A percentile compares a stretch with the other conserved stretches of the same genome.
Evolutionary conservation across 2,797 vertebrate genomes (phyloP).

Genomic region (Lagorchestes hirsutus): DNA sequence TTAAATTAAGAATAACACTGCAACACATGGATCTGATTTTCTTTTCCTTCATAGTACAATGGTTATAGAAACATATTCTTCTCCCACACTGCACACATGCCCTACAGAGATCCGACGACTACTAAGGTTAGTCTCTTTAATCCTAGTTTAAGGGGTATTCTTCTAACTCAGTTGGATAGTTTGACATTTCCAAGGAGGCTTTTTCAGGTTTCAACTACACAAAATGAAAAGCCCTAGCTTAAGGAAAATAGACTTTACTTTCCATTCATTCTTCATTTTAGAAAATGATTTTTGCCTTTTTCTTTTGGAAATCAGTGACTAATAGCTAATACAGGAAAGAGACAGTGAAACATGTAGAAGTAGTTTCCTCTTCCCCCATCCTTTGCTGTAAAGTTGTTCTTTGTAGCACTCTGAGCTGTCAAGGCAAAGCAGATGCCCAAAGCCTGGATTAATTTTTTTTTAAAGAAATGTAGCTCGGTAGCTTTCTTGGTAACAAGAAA

Average conservation of each 20-base stretch:
- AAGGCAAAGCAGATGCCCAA: background rate
- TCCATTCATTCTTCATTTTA: background rate
- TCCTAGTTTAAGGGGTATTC: slow-evolving; percentile 20
- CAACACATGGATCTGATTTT: background rate
- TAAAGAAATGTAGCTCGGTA: too few species aligned
- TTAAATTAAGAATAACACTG: background rate
- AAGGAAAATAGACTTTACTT: slow-evolving; percentile 45
- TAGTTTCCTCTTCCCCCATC: background rate
- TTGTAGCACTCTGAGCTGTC: background rate
- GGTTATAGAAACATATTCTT: background rate
- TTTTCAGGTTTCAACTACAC: slow-evolving; percentile 33
- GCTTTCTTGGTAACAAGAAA: too few species aligned
- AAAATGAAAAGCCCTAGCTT: slow-evolving; percentile 27
- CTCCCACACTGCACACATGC: background rate
- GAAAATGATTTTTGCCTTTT: background rate
- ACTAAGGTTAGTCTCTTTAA: background rate
- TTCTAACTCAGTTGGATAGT: background rate
- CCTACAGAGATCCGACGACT: background rate
- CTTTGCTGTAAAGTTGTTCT: background rate
- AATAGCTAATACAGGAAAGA: slow-evolving; percentile 39
- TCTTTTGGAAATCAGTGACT: slow-evolving; percentile 28
- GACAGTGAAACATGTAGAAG: slow-evolving; percentile 36
- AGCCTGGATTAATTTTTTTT: too few species aligned
- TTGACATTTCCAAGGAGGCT: slow-evolving; percentile 10
- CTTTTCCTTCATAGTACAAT: background rate